These are phyloP conservation scores for Anoplopoma fimbria DNA, from an alignment of 2,113 vertebrate species.

Conservation along the genomic window DNA sequence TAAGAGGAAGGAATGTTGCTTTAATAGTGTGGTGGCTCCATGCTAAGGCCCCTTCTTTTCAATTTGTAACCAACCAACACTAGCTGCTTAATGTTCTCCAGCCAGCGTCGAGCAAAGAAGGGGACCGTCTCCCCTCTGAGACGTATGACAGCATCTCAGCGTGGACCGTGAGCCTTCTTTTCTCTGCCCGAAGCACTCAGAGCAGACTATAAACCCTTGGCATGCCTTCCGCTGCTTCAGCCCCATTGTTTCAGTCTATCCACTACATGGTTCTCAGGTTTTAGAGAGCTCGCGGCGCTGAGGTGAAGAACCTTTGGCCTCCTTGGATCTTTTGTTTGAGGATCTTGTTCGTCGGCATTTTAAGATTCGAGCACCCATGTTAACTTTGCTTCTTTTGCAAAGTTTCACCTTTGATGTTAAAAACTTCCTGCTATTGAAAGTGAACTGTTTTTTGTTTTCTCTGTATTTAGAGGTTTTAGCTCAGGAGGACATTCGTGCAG, in stretches of 20 bases:
- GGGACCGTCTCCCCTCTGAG: constrained; percentile 54
- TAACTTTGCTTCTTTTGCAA: constrained; percentile 37
- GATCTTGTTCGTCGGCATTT: constrained; percentile 50
- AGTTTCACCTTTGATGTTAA: constrained; percentile 39
- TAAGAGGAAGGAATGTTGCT: constrained; percentile 83
- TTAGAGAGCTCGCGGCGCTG: constrained; percentile 45
- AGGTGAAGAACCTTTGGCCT: constrained; percentile 51
- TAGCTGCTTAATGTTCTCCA: constrained; percentile 65
- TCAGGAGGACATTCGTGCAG: constrained; percentile 4
- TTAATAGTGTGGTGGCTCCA: constrained; percentile 80
- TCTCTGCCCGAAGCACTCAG: constrained; percentile 61
- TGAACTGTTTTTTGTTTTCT: constrained; percentile 49
- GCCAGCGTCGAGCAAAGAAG: constrained; percentile 36
- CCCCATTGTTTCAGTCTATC: constrained; percentile 67
- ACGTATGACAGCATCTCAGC: constrained; percentile 59
- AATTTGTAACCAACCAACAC: constrained; percentile 66
- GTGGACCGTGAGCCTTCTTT: constrained; percentile 59
- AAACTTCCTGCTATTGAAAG: constrained; percentile 20
- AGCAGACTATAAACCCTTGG: constrained; percentile 77
- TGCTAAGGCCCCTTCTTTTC: constrained; percentile 77
- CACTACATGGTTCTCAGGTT: constrained; percentile 64
- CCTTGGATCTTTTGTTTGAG: constrained; percentile 67
- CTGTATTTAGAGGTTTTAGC: constrained; percentile 6
- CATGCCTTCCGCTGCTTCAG: constrained; percentile 73
- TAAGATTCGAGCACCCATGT: constrained; percentile 21